Evolutionary conservation across 2,888 invertebrate species (phyloP).

Genomic region (Ichneumon xanthorius): DNA sequence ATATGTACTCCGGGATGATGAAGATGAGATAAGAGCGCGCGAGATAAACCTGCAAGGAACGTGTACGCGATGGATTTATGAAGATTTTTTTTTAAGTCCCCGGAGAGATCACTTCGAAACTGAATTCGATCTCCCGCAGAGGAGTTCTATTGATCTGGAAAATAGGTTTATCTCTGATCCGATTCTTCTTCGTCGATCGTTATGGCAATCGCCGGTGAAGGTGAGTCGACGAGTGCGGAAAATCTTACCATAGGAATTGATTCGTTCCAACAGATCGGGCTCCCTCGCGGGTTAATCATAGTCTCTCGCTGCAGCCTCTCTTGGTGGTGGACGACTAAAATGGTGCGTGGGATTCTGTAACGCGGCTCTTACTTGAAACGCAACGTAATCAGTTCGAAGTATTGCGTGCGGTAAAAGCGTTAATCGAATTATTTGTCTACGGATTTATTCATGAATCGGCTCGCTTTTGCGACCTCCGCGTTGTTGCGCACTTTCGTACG

Average conservation of each 20-base stretch:
- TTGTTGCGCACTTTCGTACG: background rate
- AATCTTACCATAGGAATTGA: slow-evolving; percentile 20
- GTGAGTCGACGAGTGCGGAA: slow-evolving; percentile 30
- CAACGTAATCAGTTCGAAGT: slow-evolving; percentile 34
- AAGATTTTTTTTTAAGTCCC: slow-evolving; percentile 1
- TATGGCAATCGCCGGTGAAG: slow-evolving; percentile 14
- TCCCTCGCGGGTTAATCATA: slow-evolving; percentile 49
- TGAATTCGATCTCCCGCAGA: slow-evolving; percentile 45
- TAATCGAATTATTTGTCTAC: slow-evolving; percentile 37
- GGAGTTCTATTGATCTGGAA: slow-evolving; percentile 51
- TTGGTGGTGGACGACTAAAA: slow-evolving; percentile 50
- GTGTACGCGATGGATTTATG: slow-evolving; percentile 48
- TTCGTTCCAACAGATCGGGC: slow-evolving; percentile 24
- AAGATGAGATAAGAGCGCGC: slow-evolving; percentile 13
- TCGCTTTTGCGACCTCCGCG: background rate
- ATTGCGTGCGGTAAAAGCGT: slow-evolving; percentile 1
- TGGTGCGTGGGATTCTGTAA: slow-evolving; percentile 62
- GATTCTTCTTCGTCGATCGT: background rate
- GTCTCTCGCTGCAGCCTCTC: slow-evolving; percentile 4
- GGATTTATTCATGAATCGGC: slow-evolving; percentile 22
- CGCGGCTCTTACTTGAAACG: slow-evolving; percentile 9
- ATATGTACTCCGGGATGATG: slow-evolving; percentile 16
- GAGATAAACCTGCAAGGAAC: slow-evolving; percentile 40
- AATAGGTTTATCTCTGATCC: slow-evolving; percentile 42
- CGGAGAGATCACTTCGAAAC: slow-evolving; percentile 29